Evolutionary conservation across 2,113 vertebrate genomes (phyloP), one percentile per base, ranked within the genome.

Genomic region (Geococcyx californianus): DNA sequence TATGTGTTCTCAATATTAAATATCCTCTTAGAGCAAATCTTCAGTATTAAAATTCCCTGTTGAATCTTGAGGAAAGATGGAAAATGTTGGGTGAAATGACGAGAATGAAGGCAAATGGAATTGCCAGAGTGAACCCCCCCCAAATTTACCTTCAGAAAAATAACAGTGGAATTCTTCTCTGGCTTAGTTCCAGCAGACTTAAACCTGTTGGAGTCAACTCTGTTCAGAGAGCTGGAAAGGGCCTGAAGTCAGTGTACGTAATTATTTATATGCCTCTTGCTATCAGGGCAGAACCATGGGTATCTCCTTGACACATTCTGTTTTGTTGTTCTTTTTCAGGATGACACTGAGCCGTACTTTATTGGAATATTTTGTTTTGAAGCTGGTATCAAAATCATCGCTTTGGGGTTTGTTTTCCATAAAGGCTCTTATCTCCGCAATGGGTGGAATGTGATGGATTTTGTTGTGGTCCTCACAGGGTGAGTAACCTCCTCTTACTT

Each of bases 361-460:
- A 99, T 99, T 97, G 99, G 99, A 97, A 99, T 99, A 98, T 99
- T 99, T 97, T 99, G 99, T 98, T 99, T 99, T 45, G 99, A 99
- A 98, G 99, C 99, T 10, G 99, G 99, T 86, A 99, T 99, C 98
- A 99, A 99, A 98, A 99, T 99, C 98, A 98, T 99, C 29, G 99
- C 99, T 19, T 97, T 99, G 98, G 99, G 99, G 95, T 99, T 99
- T 29, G 99, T 98, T 51, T 99, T 99, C 89, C 99, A 99, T 95
- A 99, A 99, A 98, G 99, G 98, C 94, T 99, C 99, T 83, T 99
- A 99, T 97, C 98, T 99, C 87, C 98, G 99, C 29, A 99, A 99
- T 0, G 99, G 99, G 93, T 99, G 99, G 99, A 99, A 99, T 3
- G 99, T 99, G 98, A 99, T 99, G 99, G 99, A 99, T 98, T 99